Conservation (phyloP, 1,140 invertebrate genomes). For the Linepithema humile region DNA sequence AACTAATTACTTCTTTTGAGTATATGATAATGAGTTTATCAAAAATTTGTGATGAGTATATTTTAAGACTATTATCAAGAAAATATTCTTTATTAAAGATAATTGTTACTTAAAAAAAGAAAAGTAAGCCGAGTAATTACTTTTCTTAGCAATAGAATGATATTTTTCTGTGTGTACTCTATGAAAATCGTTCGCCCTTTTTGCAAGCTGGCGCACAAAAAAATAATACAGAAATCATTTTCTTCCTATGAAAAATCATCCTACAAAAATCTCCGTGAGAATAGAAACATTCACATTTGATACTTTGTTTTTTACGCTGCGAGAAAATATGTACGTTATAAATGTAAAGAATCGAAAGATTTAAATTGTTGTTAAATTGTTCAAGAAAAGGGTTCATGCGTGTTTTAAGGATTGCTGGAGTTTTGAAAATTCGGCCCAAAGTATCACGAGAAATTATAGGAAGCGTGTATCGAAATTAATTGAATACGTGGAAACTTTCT, state of each 20-base stretch:
- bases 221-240: background rate
- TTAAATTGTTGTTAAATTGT: background rate
- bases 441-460: background rate
- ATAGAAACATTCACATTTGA: background rate
- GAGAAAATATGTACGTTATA: slow-evolving; percentile 6
- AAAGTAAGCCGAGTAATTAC: too few species aligned
- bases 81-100: too few species aligned
- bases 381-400: slow-evolving; percentile 24
- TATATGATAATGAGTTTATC: too few species aligned
- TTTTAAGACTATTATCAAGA: too few species aligned
- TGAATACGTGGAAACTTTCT: slow-evolving; percentile 7
- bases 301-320: background rate
- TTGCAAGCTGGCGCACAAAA: background rate
- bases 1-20: too few species aligned
- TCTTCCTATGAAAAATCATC: background rate
- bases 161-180: too few species aligned
- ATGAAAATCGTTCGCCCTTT: background rate
- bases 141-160: too few species aligned
- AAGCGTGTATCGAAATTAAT: slow-evolving; percentile 2
- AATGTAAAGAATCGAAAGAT: background rate
- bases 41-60: too few species aligned
- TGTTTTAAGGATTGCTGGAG: slow-evolving; percentile 18
- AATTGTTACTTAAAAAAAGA: too few species aligned
- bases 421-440: background rate
- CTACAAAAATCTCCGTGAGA: background rate